These are phyloP conservation scores for Andrena hattorfiana DNA, from an alignment of 2,888 invertebrate species.

Conservation along the genomic window DNA sequence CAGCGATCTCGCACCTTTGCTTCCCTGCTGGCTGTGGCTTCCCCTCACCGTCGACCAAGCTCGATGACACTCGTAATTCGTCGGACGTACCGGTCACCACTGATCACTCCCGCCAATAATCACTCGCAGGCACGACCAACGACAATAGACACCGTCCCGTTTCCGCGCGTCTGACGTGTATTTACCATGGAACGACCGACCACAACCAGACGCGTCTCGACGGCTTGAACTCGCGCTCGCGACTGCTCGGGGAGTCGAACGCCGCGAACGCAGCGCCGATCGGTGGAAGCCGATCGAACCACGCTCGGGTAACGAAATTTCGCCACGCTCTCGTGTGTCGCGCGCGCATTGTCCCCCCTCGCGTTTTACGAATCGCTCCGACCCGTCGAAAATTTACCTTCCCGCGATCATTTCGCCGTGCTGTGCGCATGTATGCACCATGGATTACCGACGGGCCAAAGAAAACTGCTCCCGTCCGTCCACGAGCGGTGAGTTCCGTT, in stretches of 20 bases:
- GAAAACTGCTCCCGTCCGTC: not conserved
- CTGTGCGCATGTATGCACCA: too few relatives aligned
- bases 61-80: slow-evolving; percentile 54
- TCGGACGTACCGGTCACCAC: slow-evolving; percentile 37
- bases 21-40: not conserved
- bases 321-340: slow-evolving; percentile 27
- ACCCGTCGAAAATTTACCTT: slow-evolving; percentile 1
- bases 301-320: slow-evolving; percentile 55
- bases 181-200: slow-evolving; percentile 25
- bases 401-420: not conserved
- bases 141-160: slow-evolving; percentile 47
- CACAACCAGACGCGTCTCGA: slow-evolving; percentile 62
- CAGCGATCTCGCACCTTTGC: not conserved
- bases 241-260: slow-evolving; percentile 69
- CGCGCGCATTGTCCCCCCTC: slow-evolving; percentile 11
- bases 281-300: slow-evolving; percentile 59
- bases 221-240: slow-evolving; percentile 78
- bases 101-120: slow-evolving; percentile 32
- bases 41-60: slow-evolving; percentile 39
- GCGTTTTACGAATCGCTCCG: not conserved
- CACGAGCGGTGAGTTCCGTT: not conserved
- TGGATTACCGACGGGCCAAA: too few relatives aligned
- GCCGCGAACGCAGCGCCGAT: slow-evolving; percentile 69
- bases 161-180: slow-evolving; percentile 61
- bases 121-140: slow-evolving; percentile 46